Evolutionary conservation across 2,888 invertebrate species (phyloP), one percentile per base, ranked within the genome.

Genomic region (Nomada fucata): DNA sequence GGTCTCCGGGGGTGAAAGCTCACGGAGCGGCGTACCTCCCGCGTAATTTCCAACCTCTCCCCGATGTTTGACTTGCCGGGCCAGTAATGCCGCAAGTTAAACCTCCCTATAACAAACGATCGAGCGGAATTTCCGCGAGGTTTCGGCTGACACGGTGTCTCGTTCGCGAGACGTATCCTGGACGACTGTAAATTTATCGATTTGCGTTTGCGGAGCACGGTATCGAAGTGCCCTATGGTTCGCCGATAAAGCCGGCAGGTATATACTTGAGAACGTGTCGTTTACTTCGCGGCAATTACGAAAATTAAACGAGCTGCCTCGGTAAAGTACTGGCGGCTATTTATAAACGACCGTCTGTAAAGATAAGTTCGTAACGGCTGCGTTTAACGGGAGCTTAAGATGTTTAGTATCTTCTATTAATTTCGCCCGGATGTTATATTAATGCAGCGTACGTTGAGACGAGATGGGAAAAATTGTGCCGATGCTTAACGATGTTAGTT

Each of bases 41-140:
- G 55, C 74, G 87, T 36, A 79, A 86, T 81, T 86, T 86, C 80
- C 55, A 68, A 53, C 71, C 72, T 69, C 67, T 76, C 82, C 76
- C 15, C 76, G 77, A 80, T 88, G 80, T 85, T 88, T 82, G 82
- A 89, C 87, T 88, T 87, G 85, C 83, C 67, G 79, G 83, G 75
- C 73, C 82, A 82, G 80, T 87, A 88, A 88, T 82, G 81, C 87
- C 77, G 79, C 82, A 85, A 83, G 83, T 89, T 83, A 80, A 88
- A 85, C 83, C 80, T 69, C 73, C 78, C 79, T 88, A 80, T 79
- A 85, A 88, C 87, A 87, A 87, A 84, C 81, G 79, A 74, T 76
- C 77, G 70, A 64, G 65, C 70, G 76, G 76, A 84, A 88, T 82
- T 86, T 55, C 64, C 71, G 76, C 60, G 70, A 77, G 76, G 76